Base-by-base conservation (phyloP, 2,797 vertebrate species). In the Neosilurus mollespiculum region DNA sequence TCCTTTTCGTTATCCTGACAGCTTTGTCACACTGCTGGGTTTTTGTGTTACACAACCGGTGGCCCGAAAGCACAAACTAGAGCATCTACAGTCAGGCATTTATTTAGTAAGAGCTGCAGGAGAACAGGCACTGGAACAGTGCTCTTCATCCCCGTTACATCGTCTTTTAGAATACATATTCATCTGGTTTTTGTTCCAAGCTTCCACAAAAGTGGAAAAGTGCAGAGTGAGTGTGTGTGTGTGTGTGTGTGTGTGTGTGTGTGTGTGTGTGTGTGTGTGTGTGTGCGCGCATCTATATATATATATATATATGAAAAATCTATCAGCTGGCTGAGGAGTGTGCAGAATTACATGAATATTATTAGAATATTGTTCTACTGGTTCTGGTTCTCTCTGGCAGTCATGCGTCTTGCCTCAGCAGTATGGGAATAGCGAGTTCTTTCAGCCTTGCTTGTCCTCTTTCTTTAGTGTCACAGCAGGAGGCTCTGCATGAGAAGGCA, bases 361-460 rank as follows among this genome's bases (percentile, higher is more conserved):
- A 81, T 77, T 18, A 37, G 53, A 43, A 26, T 53, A 79, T 0
- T 56, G 53, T 43, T 54, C 20, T 73, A 20, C 53, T 11, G 5
- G 1, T 4, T 12, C 15, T 54, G 49, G 6, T 61, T 22, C 56
- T 64, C 43, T 22, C 73, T 7, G 6, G 26, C 59, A 49, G 64
- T 51, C 54, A 22, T 37, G 9, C 24, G 9, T 66, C 76, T 34
- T 73, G 53, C 15, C 54, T n/a, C 20, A 84, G 69, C 30, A 26
- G 12, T 53, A n/a, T 54, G 34, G 64, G 72, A 78, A 78, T 81
- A 65, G 72, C 4, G 61, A 62, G 78, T 51, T 65, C 83, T 88
- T 90, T 88, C 43, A 88, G 89, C 91, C 88, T 83, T 86, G 85
- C 88, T 89, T 84, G 89, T 91, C 90, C 90, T 92, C 89, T 92